phyloP scores from a whole-genome alignment of 2,888 invertebrate species.

The Lepidocyrtoides sp. region DNA sequence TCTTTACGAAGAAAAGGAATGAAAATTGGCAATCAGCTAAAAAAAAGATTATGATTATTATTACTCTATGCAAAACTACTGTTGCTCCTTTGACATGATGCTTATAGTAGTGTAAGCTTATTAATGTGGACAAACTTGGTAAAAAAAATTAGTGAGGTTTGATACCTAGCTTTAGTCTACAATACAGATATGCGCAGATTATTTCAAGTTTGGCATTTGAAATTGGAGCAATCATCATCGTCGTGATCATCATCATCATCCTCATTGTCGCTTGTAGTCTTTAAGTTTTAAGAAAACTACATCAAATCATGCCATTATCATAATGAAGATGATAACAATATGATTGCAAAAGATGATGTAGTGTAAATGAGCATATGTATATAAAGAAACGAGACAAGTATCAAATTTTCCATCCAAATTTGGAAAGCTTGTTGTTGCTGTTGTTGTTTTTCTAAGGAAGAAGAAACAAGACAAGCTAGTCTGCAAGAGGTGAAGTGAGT shows the following conservation, averaged over 20 bases:
- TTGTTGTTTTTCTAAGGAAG: neutral
- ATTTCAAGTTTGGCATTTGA: slow-evolving; percentile 40
- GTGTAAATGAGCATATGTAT: slow-evolving; percentile 35
- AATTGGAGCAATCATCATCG: slow-evolving; percentile 51
- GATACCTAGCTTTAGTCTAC: neutral
- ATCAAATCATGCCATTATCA: slow-evolving; percentile 55
- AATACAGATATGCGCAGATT: neutral
- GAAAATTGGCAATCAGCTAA: slow-evolving; percentile 46
- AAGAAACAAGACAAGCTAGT: slow-evolving; percentile 19
- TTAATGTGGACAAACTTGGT: slow-evolving; percentile 51
- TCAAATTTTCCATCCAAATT: slow-evolving; percentile 64
- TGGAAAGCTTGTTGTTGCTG: slow-evolving; percentile 4
- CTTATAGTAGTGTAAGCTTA: slow-evolving; percentile 10
- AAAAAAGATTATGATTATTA: neutral
- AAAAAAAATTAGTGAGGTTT: slow-evolving; percentile 1
- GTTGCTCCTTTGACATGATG: neutral
- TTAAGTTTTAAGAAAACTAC: slow-evolving; percentile 13
- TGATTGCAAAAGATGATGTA: neutral
- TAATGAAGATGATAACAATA: slow-evolving; percentile 49
- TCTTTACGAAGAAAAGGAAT: neutral
- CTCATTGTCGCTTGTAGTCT: neutral
- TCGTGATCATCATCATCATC: neutral
- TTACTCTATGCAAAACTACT: slow-evolving; percentile 15
- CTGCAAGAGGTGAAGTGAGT: neutral
- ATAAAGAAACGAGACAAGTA: slow-evolving; percentile 45